Base-by-base conservation (phyloP, 2,888 invertebrate genomes). In the Charanyca ferruginea region DNA sequence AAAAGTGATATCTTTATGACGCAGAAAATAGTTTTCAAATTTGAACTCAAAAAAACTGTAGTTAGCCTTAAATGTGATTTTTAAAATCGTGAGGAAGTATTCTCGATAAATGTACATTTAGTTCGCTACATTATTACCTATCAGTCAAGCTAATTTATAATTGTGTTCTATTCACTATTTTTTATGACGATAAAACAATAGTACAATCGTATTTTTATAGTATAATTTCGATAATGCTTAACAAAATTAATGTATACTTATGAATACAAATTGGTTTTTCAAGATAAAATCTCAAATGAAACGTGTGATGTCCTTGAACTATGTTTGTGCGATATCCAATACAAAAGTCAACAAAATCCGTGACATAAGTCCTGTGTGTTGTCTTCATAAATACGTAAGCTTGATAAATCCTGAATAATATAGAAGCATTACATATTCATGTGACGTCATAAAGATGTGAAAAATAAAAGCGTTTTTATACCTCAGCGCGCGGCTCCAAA, bases 401-500 rank as follows among this genome's bases (percentile, higher is more conserved):
- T 35, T 18, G 22, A 62, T 48, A 59, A 52, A 55, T 51, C 48
- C 18, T 73, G 51, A 66, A 73, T 62, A 73, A 73, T 66, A 57
- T 8, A 66, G 6, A n/a, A 35, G 5, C 44, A 62, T 73, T 73
- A 45, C 16, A 51, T 59, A 62, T 66, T 73, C 44, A 55, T 25
- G 52, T 55, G 47, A 20, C 38, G 54, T 47, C 51, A 73, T 66
- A 73, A 78, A 73, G 18, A 66, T 61, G 49, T 51, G 35, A 48
- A 62, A 66, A 73, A 78, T 78, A 66, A 48, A 61, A 51, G 41
- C 41, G 23, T 66, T 66, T n/a, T 77, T 65, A 66, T 66, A 45
- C 42, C 20, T 11, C 9, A 20, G 8, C 38, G 25, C 55, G 48
- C 16, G 41, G 22, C 3, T 20, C 35, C 22, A 9, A 28, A 45